A percentile compares a stretch with the other conserved stretches of the same genome.
Conservation (phyloP, 1,140 invertebrate genomes). For the Rhagoletis zephyria region DNA sequence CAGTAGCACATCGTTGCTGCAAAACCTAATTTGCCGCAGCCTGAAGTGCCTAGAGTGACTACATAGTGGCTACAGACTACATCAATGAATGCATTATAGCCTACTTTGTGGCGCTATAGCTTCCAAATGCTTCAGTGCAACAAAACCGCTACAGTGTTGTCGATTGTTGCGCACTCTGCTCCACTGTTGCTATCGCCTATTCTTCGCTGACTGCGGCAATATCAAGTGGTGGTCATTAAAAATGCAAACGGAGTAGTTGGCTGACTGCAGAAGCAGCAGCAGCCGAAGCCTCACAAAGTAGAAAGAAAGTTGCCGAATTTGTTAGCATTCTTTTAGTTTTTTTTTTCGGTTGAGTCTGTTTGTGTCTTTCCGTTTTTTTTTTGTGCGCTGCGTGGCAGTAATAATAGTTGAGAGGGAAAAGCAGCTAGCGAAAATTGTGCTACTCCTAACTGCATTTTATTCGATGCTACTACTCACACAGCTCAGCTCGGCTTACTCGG, state of each 20-base stretch:
- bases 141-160: neutral
- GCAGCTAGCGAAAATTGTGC: neutral
- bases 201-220: neutral
- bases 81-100: constrained; percentile 44
- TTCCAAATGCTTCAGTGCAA: constrained; percentile 3
- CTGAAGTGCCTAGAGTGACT: neutral
- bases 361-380: neutral
- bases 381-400: neutral
- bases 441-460: neutral
- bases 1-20: neutral
- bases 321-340: neutral
- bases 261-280: constrained; percentile 4
- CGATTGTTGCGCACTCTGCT: neutral
- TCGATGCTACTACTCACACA: neutral
- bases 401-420: neutral
- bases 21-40: constrained; percentile 37
- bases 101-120: constrained; percentile 16
- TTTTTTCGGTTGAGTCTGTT: neutral
- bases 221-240: constrained; percentile 45
- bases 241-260: constrained; percentile 47
- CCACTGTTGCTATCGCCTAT: neutral
- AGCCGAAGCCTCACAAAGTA: neutral
- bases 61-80: neutral
- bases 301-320: constrained; percentile 50
- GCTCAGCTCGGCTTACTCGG: neutral